Conservation (phyloP, 1,140 invertebrate genomes). For the Psilanteris sp. region DNA sequence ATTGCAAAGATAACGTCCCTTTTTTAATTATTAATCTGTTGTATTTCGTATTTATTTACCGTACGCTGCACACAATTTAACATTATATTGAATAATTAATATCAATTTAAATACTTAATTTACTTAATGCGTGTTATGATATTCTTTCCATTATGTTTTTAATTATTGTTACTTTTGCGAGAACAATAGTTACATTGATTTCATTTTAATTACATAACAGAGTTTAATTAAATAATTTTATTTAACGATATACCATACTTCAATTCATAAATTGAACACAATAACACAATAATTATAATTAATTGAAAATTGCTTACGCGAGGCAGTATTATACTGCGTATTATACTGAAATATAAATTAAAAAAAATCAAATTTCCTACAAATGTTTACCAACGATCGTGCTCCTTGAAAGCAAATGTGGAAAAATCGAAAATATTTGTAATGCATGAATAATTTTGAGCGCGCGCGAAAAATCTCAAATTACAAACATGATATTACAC, state of each 20-base stretch:
- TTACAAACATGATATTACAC: constrained; percentile 25
- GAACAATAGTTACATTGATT: not conserved
- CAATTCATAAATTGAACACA: not conserved
- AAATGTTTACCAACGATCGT: constrained; percentile 1
- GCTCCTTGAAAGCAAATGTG: not conserved
- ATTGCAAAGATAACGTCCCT: too few species aligned
- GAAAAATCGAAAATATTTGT: constrained; percentile 1
- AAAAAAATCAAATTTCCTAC: not conserved
- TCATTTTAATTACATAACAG: not conserved
- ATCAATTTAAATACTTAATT: too few species aligned
- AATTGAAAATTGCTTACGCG: not conserved
- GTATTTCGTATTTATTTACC: too few species aligned
- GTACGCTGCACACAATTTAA: too few species aligned
- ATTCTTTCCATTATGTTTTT: too few species aligned
- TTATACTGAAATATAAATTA: constrained; percentile 1
- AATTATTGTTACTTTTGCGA: not conserved
- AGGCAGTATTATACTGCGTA: not conserved
- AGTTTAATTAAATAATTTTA: not conserved
- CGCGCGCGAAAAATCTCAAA: constrained; percentile 11
- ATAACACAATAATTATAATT: not conserved
- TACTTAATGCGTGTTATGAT: too few species aligned
- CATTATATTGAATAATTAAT: too few species aligned
- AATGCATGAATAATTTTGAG: constrained; percentile 21
- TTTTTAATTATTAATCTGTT: too few species aligned
- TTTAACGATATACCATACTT: not conserved